A percentile compares a stretch with the other conserved stretches of the same genome.
Conservation (phyloP, 1,140 invertebrate species). For the Aethina tumida region DNA sequence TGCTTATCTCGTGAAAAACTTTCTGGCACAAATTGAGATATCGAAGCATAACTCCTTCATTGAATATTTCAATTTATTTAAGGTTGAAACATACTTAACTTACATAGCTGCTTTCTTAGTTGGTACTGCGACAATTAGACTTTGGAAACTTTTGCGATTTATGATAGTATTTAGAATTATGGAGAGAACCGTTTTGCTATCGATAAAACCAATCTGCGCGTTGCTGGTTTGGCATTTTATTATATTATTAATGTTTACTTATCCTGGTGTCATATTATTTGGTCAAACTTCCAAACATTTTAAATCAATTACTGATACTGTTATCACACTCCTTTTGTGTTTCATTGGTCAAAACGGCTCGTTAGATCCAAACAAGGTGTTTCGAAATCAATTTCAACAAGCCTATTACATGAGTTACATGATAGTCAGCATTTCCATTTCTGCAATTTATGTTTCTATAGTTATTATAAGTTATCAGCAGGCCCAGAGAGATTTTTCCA, state of each 20-base stretch:
- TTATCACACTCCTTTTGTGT: slow-evolving; percentile 13
- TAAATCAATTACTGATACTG: slow-evolving; percentile 6
- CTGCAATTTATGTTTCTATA: slow-evolving; percentile 17
- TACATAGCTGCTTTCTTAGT: slow-evolving; percentile 16
- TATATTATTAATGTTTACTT: slow-evolving; percentile 13
- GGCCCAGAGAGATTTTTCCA: slow-evolving; percentile 13
- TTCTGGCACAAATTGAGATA: slow-evolving; percentile 11
- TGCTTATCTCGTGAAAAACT: slow-evolving; percentile 6
- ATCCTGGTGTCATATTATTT: slow-evolving; percentile 14
- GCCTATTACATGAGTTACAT: slow-evolving; percentile 16
- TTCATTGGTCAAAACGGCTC: slow-evolving; percentile 6
- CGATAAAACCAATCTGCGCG: slow-evolving; percentile 6
- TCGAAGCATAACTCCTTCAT: slow-evolving; percentile 22
- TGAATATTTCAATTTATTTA: slow-evolving; percentile 23
- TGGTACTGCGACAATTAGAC: slow-evolving; percentile 19
- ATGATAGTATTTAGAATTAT: slow-evolving; percentile 18
- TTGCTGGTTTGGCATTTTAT: slow-evolving; percentile 16
- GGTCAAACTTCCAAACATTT: slow-evolving; percentile 14
- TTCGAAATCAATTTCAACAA: slow-evolving; percentile 8
- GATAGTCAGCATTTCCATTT: slow-evolving; percentile 15
- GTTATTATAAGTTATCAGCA: slow-evolving; percentile 18
- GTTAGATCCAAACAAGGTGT: slow-evolving; percentile 10
- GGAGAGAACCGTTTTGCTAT: slow-evolving; percentile 18
- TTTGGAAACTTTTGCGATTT: slow-evolving; percentile 25
- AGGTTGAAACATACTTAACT: slow-evolving; percentile 13